Percentiles rank a stretch among this genome's conserved stretches.
These are phyloP conservation scores for Thermophis baileyi DNA, from an alignment of 2,113 vertebrate species.

Conservation along the genomic window DNA sequence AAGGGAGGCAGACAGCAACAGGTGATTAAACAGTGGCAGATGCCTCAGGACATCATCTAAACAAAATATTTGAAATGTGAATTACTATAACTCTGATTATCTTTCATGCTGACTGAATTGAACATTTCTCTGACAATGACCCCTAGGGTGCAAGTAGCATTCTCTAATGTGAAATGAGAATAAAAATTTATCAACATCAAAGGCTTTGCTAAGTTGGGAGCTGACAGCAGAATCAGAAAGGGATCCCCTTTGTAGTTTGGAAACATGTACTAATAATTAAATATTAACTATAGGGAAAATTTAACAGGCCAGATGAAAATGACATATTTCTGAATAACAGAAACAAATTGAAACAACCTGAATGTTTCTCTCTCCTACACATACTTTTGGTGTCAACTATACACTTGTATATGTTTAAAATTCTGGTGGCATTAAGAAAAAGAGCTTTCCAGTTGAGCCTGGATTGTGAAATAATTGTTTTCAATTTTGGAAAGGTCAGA, in stretches of 20 bases:
- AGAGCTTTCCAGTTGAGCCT: constrained; percentile 1
- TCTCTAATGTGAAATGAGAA: constrained; percentile 13
- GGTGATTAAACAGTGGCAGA: constrained; percentile 23
- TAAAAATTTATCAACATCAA: constrained; percentile 11
- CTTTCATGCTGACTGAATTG: background rate
- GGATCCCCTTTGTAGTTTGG: background rate
- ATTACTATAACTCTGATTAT: background rate
- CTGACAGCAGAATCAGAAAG: background rate
- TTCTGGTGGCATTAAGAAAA: background rate
- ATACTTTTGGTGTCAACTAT: background rate
- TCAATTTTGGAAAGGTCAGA: constrained; percentile 2
- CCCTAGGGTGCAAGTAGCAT: constrained; percentile 18
- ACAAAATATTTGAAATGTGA: constrained; percentile 28
- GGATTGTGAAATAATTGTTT: background rate
- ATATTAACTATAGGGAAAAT: constrained; percentile 3
- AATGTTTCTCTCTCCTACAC: background rate
- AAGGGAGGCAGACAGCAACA: background rate
- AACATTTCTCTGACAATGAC: constrained; percentile 30
- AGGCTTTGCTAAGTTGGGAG: constrained; percentile 18
- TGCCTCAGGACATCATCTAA: constrained; percentile 21
- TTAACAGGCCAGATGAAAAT: constrained; percentile 16
- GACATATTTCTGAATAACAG: background rate
- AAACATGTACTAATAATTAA: background rate
- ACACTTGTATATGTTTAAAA: background rate
- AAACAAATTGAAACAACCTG: constrained; percentile 1